Base-by-base conservation (phyloP, 1,140 invertebrate species). In the Homarus americanus region DNA sequence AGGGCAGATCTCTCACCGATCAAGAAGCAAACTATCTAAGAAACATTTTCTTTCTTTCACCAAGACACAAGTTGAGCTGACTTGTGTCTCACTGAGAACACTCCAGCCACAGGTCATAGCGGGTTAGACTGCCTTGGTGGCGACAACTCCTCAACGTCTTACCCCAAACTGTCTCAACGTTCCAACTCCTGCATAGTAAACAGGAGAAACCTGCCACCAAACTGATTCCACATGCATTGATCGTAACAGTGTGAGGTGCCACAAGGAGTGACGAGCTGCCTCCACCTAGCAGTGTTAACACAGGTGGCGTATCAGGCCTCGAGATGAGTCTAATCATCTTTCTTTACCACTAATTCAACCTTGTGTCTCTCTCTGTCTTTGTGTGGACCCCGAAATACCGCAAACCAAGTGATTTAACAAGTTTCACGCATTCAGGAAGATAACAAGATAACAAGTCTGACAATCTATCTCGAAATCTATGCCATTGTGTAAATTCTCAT, bases 201-300 rank as follows among this genome's bases (percentile, higher is more conserved):
- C 63, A 69, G n/a, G 63, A 69, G 63, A 5, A 28, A 4, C 63
- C 28, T 69, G n/a, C 63, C n/a, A 32, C 63, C 63, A 17, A 5
- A 69, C 63, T 69, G 63, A 69, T 69, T 69, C 2, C 63, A 69
- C 63, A 69, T 69, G 63, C 63, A 69, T 69, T 69, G 63, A 69
- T 28, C 28, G 2, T 69, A 69, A 69, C 63, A 69, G n/a, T 69
- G 28, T 0, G n/a, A 69, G 63, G n/a, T 69, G 28, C 63, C 63
- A 32, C 53, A 4, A 1, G 17, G 20, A 20, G 53, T 20, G 53
- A 58, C 12, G 20, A 0, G 15, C 20, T n/a, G 20, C 53, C 24
- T 4, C 12, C 20, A 0, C 53, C n/a, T n/a, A n/a, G n/a, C n/a
- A n/a, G n/a, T n/a, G n/a, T n/a, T n/a, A n/a, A n/a, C n/a, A n/a